A percentile compares a stretch with the other conserved stretches of the same genome.
phyloP scores from a whole-genome alignment of 2,888 invertebrate genomes.

The Atherix ibis region DNA sequence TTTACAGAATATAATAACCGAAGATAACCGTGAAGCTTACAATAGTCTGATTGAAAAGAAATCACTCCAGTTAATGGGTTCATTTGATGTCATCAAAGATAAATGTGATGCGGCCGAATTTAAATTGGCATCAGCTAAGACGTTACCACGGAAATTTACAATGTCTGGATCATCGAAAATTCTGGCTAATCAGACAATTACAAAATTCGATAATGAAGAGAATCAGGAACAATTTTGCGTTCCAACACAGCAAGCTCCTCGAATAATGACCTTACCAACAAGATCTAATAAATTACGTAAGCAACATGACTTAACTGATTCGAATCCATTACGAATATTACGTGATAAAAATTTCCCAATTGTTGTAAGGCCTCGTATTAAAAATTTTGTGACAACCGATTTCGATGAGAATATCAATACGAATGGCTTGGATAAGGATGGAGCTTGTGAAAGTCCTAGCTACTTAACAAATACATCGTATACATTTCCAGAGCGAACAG shows the following conservation, averaged over 20 bases:
- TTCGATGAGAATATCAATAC: slow-evolving; percentile 15
- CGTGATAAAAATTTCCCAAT: slow-evolving; percentile 15
- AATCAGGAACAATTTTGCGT: slow-evolving; percentile 15
- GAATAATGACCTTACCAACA: slow-evolving; percentile 30
- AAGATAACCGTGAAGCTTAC: slow-evolving; percentile 86
- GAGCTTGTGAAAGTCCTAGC: slow-evolving; percentile 30
- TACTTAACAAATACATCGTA: slow-evolving; percentile 26
- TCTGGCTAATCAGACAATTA: slow-evolving; percentile 10
- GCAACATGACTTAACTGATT: slow-evolving; percentile 8
- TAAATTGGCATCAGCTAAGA: slow-evolving; percentile 22
- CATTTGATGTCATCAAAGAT: slow-evolving; percentile 19
- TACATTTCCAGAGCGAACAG: slow-evolving; percentile 27
- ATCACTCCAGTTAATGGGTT: slow-evolving; percentile 22
- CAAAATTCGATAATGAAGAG: too few relatives aligned
- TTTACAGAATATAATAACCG: slow-evolving; percentile 62
- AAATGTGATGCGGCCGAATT: slow-evolving; percentile 15
- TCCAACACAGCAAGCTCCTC: slow-evolving; percentile 22
- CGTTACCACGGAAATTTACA: slow-evolving; percentile 22
- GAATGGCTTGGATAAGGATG: slow-evolving; percentile 13
- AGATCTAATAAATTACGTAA: slow-evolving; percentile 15
- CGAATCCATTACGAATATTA: slow-evolving; percentile 13
- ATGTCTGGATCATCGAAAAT: slow-evolving; percentile 7
- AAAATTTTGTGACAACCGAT: slow-evolving; percentile 7
- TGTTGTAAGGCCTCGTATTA: slow-evolving; percentile 8
- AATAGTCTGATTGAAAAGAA: slow-evolving; percentile 77